Evolutionary conservation across 2,797 vertebrate genomes (phyloP), one percentile per base, ranked within the genome.

Genomic region (Telmatherina bonti): DNA sequence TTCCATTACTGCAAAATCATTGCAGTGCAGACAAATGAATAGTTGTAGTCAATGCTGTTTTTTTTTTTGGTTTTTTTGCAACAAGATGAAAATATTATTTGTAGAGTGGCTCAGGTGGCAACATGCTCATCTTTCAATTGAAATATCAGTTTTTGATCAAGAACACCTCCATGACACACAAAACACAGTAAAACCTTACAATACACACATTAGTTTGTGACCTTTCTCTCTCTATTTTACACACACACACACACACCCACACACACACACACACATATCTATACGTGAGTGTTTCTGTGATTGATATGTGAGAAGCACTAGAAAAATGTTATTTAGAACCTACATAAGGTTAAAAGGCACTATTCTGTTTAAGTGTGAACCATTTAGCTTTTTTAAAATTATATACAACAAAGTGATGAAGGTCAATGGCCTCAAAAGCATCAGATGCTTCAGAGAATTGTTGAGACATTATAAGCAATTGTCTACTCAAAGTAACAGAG

Each of bases 391-490:
- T n/a, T n/a, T 41, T 6, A 20, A 70, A 66, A 67, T 65, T 66
- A 52, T 81, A 74, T 69, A 49, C 26, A 31, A 52, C 15, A 7
- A 27, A 55, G 4, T 52, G 56, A 29, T 64, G 43, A 74, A 82
- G 67, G 76, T 78, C 74, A 83, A 33, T 22, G 60, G 54, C 57
- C 67, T 61, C 26, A 69, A 63, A 70, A 57, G 47, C 57, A 77
- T 71, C 59, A 68, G 30, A 76, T 72, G 49, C 70, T 75, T 76
- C 24, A 59, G 20, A 65, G 52, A 67, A 62, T 47, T 79, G 33
- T 73, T 62, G 51, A 74, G 58, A 77, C 45, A 67, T 79, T 41
- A 72, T 84, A 70, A 72, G 62, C 81, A 85, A 90, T 84, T 83
- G 84, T 73, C 70, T 58, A 74, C 55, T 62, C 22, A 66, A 82